phyloP scores from a whole-genome alignment of 2,888 invertebrate genomes.

The Tachina grossa region DNA sequence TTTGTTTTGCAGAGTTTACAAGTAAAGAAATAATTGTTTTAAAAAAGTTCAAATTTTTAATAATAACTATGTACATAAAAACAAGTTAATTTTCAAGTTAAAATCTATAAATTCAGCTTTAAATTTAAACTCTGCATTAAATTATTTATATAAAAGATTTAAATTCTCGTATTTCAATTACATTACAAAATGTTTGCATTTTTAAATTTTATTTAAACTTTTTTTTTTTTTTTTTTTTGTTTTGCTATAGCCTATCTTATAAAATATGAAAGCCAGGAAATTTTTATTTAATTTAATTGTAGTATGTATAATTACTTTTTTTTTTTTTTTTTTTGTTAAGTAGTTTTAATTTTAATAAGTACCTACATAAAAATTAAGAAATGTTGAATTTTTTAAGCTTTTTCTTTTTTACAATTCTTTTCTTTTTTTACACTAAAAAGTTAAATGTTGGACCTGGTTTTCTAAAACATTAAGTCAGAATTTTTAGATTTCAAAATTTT shows the following conservation, averaged over 20 bases:
- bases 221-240: neutral
- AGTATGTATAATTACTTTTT: conserved; percentile 18
- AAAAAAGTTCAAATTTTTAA: conserved; percentile 40
- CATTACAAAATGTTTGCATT: conserved; percentile 43
- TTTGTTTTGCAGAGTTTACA: conserved; percentile 24
- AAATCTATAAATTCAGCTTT: neutral
- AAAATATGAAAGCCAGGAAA: conserved; percentile 64
- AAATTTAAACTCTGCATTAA: conserved; percentile 39
- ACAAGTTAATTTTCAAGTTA: conserved; percentile 1
- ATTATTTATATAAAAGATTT: conserved; percentile 34
- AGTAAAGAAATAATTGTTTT: neutral
- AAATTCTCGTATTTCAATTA: conserved; percentile 3
- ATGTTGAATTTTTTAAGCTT: conserved; percentile 17
- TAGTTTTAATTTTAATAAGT: conserved; percentile 53
- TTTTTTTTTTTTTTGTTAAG: conserved; percentile 8
- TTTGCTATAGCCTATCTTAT: conserved; percentile 48
- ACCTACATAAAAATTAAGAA: conserved; percentile 63
- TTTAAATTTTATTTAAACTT: neutral
- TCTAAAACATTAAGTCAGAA: no score
- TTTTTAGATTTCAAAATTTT: no score
- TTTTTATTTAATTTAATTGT: conserved; percentile 22
- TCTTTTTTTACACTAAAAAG: conserved; percentile 16
- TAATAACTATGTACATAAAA: conserved; percentile 16
- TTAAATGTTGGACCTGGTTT: neutral
- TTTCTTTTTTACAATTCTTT: conserved; percentile 35